Conservation (phyloP, 2,113 vertebrate genomes). For the Dasyurus viverrinus region DNA sequence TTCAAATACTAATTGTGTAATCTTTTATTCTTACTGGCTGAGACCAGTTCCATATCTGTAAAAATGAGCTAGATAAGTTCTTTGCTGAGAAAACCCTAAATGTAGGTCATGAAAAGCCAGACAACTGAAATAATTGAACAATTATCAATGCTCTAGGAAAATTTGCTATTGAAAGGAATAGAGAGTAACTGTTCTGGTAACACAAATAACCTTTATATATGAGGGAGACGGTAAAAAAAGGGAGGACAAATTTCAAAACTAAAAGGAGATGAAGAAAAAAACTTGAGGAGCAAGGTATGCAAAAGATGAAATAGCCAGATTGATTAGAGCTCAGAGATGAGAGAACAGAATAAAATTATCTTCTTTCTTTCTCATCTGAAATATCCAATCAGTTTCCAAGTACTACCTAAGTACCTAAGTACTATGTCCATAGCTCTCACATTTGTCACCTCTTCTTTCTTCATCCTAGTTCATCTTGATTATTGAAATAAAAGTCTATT, state of each 20-base stretch:
- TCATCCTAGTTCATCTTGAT: neutral
- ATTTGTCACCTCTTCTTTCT: neutral
- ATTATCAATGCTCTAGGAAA: neutral
- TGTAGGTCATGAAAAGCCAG: neutral
- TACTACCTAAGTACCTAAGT: neutral
- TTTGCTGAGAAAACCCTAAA: neutral
- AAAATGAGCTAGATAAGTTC: neutral
- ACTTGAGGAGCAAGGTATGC: neutral
- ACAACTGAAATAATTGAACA: neutral
- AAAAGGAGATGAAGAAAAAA: neutral
- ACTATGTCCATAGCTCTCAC: neutral
- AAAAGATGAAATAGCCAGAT: neutral
- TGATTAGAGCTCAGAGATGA: neutral
- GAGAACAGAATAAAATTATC: neutral
- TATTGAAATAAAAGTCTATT: neutral
- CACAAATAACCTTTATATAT: neutral
- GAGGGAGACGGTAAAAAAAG: neutral
- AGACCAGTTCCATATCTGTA: neutral
- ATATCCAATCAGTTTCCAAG: neutral
- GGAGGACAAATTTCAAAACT: neutral
- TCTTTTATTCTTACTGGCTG: neutral
- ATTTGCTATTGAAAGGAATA: neutral
- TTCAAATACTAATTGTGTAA: neutral
- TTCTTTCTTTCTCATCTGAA: neutral
- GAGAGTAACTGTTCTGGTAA: neutral